A percentile compares a stretch with the other conserved stretches of the same genome.
Evolutionary conservation across 2,797 vertebrate genomes (phyloP).

Genomic region (Liparis tanakae): DNA sequence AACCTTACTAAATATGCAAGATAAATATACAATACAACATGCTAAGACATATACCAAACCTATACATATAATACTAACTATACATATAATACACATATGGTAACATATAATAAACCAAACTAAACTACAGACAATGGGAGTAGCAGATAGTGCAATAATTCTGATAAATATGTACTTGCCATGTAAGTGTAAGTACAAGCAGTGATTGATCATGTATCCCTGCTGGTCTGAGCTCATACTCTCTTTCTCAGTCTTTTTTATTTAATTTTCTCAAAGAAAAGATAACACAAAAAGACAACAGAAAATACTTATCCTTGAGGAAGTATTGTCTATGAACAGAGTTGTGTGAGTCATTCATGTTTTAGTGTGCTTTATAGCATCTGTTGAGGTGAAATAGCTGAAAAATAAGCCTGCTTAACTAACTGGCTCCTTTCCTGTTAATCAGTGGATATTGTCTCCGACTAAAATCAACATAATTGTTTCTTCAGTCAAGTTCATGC

Average conservation of each 20-base stretch:
- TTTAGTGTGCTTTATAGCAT: neutral
- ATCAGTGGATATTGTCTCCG: neutral
- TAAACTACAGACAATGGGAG: too few relatives aligned
- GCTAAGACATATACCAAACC: too few relatives aligned
- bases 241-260: too few relatives aligned
- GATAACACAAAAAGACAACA: neutral
- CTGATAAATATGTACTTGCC: too few relatives aligned
- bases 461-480: conserved; percentile 12
- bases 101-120: too few relatives aligned
- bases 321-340: neutral
- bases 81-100: too few relatives aligned
- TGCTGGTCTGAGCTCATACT: neutral
- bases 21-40: too few relatives aligned
- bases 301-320: neutral
- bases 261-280: neutral
- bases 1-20: too few relatives aligned
- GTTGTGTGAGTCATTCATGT: conserved; percentile 1
- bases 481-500: conserved; percentile 1
- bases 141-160: too few relatives aligned
- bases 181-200: too few relatives aligned
- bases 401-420: neutral
- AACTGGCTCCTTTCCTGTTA: neutral
- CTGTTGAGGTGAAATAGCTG: neutral
- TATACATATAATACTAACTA: too few relatives aligned
- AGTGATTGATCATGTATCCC: too few relatives aligned